Conservation (phyloP, 2,888 invertebrate species). For the Caenorhabditis sp. region DNA sequence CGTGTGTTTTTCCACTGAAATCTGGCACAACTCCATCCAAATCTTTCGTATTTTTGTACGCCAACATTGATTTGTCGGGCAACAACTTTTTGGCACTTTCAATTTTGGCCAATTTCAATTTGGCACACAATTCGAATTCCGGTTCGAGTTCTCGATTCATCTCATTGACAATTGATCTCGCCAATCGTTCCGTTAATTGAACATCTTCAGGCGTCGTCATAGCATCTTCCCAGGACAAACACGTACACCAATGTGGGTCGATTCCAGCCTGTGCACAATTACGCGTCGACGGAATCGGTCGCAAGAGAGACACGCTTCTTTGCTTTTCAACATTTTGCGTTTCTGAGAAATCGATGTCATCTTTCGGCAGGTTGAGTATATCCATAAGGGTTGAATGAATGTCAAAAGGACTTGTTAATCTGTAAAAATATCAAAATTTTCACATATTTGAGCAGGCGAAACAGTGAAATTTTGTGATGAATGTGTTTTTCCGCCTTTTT, state of each 20-base stretch:
- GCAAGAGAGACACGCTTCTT: slow-evolving; percentile 60
- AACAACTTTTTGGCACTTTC: slow-evolving; percentile 71
- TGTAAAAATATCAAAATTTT: slow-evolving; percentile 57
- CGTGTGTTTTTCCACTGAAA: slow-evolving; percentile 77
- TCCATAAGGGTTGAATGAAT: slow-evolving; percentile 83
- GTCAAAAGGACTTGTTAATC: slow-evolving; percentile 87
- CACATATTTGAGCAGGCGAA: too few relatives aligned
- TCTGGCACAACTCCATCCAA: slow-evolving; percentile 85
- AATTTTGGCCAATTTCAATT: slow-evolving; percentile 17
- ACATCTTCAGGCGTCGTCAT: slow-evolving; percentile 21
- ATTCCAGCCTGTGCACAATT: slow-evolving; percentile 80
- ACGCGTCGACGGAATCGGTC: slow-evolving; percentile 50
- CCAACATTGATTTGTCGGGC: slow-evolving; percentile 75
- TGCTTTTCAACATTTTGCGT: slow-evolving; percentile 9
- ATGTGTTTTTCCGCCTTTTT: too few relatives aligned
- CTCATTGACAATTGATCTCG: slow-evolving; percentile 24
- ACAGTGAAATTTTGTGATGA: too few relatives aligned
- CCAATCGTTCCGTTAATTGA: slow-evolving; percentile 2
- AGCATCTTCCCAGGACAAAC: slow-evolving; percentile 81
- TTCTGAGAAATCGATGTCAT: background rate
- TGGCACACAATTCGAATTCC: slow-evolving; percentile 30
- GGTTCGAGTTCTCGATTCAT: slow-evolving; percentile 27
- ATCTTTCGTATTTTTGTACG: slow-evolving; percentile 76
- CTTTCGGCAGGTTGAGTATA: slow-evolving; percentile 74
- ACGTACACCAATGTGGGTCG: slow-evolving; percentile 94